Evolutionary conservation across 2,797 vertebrate genomes (phyloP).

Genomic region (Rhabdomys pumilio): DNA sequence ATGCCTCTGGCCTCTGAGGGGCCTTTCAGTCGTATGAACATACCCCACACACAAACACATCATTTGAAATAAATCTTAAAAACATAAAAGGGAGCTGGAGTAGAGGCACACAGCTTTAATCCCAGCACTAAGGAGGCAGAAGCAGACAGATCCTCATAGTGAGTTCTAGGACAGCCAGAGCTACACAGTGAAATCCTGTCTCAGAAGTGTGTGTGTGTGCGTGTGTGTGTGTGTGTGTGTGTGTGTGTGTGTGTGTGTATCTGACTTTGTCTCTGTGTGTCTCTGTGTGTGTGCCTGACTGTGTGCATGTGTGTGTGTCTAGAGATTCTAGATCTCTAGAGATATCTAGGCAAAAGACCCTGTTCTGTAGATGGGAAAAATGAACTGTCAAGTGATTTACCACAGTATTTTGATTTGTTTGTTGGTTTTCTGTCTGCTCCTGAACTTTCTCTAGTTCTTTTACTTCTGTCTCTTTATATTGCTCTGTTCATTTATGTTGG

Average conservation of each 20-base stretch:
- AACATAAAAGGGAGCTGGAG: neutral
- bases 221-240: too few species aligned
- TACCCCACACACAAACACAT: neutral
- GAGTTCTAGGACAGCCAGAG: neutral
- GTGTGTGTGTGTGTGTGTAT: neutral
- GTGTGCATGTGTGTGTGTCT: neutral
- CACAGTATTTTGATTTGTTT: neutral
- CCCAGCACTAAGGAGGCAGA: neutral
- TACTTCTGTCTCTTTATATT: neutral
- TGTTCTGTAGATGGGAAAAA: conserved; percentile 5
- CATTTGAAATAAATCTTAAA: conserved; percentile 4
- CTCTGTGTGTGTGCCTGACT: too few species aligned
- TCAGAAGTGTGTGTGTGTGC: neutral
- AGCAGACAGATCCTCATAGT: neutral
- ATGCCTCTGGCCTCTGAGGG: neutral
- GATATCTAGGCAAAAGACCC: conserved; percentile 12
- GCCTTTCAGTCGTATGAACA: too few species aligned
- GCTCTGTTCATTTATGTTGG: neutral
- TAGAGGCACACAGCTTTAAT: neutral
- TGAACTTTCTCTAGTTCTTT: neutral
- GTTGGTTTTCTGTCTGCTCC: neutral
- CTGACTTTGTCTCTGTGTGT: neutral
- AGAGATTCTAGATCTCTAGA: neutral
- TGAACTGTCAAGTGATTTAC: conserved; percentile 21
- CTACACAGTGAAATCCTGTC: neutral